Base-by-base conservation (phyloP, 2,797 vertebrate genomes). In the Euphonia xanthogaster region DNA sequence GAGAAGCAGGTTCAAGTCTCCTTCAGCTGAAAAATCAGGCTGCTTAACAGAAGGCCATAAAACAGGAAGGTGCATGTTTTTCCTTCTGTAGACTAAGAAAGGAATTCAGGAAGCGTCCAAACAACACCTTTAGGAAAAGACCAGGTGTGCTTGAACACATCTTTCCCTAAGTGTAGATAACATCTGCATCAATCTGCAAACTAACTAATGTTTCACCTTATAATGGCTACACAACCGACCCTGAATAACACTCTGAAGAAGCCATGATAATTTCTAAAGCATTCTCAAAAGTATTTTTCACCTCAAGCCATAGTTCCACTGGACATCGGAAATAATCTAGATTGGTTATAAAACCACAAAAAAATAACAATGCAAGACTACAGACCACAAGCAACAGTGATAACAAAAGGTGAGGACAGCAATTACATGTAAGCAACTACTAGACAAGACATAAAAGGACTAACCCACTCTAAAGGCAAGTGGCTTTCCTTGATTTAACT, bases 391-490 rank as follows among this genome's bases (percentile, higher is more conserved):
- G 89, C 4, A 66, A 58, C 4, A 68, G 42, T 1, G 6, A 53
- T 15, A 74, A 68, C 1, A 22, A 72, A 72, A 92, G 42, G n/a
- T 14, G 20, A 93, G 62, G 18, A 66, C 15, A 63, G 30, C n/a
- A 65, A 88, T 60, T 53, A 51, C 3, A 7, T 1, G 23, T 95
- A 84, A 95, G n/a, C 40, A 96, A 71, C 68, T 96, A 95, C 23
- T 23, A 47, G 62, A 91, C 67, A 91, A 95, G 70, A 90, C 28
- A 57, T 83, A 93, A 96, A 88, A 94, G 72, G 79, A 99, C 99
- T 98, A 97, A 99, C 99, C 99, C 93, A 99, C 98, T 99, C 99
- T 98, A 98, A 99, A 99, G 89, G 99, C 98, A 97, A 98, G 95
- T 2, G 99, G 99, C 70, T 98, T 98, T 94, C 98, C 99, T 96